Percentiles rank a stretch among this genome's conserved stretches.
Conservation (phyloP, 1,140 invertebrate species). For the Hydropsyche tenuis region DNA sequence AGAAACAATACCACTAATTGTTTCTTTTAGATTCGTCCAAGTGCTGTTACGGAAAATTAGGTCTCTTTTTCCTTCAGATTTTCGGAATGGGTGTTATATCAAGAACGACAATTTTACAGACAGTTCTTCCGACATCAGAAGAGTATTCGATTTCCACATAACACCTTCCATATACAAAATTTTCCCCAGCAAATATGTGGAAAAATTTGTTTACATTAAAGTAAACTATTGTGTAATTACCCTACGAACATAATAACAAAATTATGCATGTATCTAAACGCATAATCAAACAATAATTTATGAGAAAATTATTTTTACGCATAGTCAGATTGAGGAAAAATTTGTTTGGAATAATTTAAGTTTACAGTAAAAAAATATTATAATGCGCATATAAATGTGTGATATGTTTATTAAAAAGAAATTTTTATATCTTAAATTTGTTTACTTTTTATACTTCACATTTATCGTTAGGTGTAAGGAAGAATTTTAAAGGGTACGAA, state of each 20-base stretch:
- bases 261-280: too few relatives aligned
- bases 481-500: not conserved
- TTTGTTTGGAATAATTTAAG: too few relatives aligned
- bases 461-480: not conserved
- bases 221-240: not conserved
- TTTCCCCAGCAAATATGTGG: not conserved
- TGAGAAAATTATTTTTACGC: too few relatives aligned
- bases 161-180: not conserved
- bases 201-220: not conserved
- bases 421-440: not conserved
- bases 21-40: too few relatives aligned
- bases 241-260: too few relatives aligned
- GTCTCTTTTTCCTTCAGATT: not conserved
- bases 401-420: too few relatives aligned
- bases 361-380: too few relatives aligned
- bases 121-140: not conserved
- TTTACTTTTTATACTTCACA: not conserved
- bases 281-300: too few relatives aligned
- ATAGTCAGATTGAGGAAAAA: too few relatives aligned
- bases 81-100: not conserved
- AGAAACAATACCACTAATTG: too few relatives aligned
- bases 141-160: not conserved
- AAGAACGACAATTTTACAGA: not conserved
- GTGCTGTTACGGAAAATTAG: too few relatives aligned
- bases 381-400: too few relatives aligned